These are phyloP conservation scores for Gila orcuttii DNA, from an alignment of 2,113 vertebrate genomes.

Conservation along the genomic window DNA sequence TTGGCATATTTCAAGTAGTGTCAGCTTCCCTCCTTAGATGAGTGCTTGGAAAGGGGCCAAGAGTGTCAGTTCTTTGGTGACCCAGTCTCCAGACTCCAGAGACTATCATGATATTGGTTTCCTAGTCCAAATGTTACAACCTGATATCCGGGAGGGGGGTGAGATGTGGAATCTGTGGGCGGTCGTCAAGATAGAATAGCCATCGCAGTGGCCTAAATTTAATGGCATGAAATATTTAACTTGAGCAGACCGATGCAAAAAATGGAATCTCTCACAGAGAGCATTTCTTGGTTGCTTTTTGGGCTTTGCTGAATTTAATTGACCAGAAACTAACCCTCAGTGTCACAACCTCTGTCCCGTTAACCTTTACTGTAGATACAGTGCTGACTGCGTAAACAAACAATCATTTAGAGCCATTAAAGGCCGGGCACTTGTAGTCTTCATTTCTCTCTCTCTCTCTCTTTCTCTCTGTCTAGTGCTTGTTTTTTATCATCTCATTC, in stretches of 20 bases:
- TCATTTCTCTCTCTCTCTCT: not conserved
- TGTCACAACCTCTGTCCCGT: conserved; percentile 24
- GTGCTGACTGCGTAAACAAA: conserved; percentile 43
- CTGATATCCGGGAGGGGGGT: conserved; percentile 33
- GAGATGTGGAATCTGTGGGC: conserved; percentile 23
- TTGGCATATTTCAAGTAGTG: conserved; percentile 20
- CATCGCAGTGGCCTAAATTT: conserved; percentile 41
- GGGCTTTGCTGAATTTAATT: conserved; percentile 62
- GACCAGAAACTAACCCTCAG: conserved; percentile 51
- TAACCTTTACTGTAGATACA: conserved; percentile 63
- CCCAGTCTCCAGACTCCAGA: conserved; percentile 31
- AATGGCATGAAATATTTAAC: conserved; percentile 52
- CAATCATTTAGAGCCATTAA: conserved; percentile 32
- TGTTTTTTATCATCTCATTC: conserved; percentile 26
- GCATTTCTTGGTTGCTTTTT: conserved; percentile 34
- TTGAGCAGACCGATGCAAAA: not conserved
- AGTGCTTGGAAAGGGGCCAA: conserved; percentile 20
- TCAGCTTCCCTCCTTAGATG: conserved; percentile 17
- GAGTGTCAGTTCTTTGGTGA: conserved; percentile 37
- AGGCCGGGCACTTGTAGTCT: not conserved
- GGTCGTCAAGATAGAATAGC: not conserved
- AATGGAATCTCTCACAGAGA: conserved; percentile 1
- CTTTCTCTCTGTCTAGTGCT: conserved; percentile 1
- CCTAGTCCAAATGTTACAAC: conserved; percentile 43
- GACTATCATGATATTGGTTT: conserved; percentile 43